Conservation (phyloP, 1,140 invertebrate genomes). For the Ectropis grisescens region DNA sequence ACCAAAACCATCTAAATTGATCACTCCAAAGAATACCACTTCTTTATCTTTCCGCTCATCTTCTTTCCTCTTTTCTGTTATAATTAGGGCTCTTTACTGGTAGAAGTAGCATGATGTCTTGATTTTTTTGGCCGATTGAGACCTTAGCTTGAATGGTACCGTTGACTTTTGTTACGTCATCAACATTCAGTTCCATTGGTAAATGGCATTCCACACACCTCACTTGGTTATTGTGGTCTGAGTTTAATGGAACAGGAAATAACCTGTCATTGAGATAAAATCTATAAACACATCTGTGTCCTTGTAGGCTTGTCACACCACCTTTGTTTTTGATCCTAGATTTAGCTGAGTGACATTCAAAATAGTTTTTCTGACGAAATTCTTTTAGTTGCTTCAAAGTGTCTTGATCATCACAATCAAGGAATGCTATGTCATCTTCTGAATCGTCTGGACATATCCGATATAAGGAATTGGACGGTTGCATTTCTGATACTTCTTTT, state of each 20-base stretch:
- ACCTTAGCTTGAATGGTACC: constrained; percentile 56
- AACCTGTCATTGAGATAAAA: constrained; percentile 57
- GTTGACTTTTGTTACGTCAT: constrained; percentile 20
- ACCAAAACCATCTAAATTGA: constrained; percentile 36
- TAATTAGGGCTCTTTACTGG: constrained; percentile 43
- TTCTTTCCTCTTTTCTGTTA: constrained; percentile 40
- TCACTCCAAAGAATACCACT: constrained; percentile 44
- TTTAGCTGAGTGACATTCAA: constrained; percentile 54
- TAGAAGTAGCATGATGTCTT: constrained; percentile 43
- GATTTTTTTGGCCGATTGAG: constrained; percentile 32
- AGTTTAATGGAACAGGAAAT: constrained; percentile 43
- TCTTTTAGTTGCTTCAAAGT: constrained; percentile 37
- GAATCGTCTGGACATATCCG: constrained; percentile 19
- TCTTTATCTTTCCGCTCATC: constrained; percentile 15
- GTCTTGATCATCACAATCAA: constrained; percentile 20
- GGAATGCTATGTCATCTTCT: constrained; percentile 19
- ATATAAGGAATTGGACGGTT: constrained; percentile 6
- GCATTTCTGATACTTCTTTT: constrained; percentile 28
- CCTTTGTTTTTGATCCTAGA: constrained; percentile 31
- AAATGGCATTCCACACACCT: constrained; percentile 49
- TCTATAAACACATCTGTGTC: constrained; percentile 52
- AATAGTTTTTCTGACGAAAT: constrained; percentile 51
- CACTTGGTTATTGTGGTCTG: constrained; percentile 34
- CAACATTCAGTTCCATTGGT: constrained; percentile 24
- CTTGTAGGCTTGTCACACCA: constrained; percentile 20